phyloP scores from a whole-genome alignment of 2,113 vertebrate genomes.

The zebrafish (Danio rerio) region GRCz12tu NC_133182.1:38246501-38247000 shows the following conservation, averaged over 20 bases:
- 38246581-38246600: constrained; percentile 46
- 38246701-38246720: not conserved
- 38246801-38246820: constrained; percentile 48
- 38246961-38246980: not conserved
- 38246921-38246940: constrained; percentile 33
- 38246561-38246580: constrained; percentile 28
- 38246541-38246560: constrained; percentile 16
- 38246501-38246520: constrained; percentile 35
- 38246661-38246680: not conserved
- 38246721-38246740: not conserved
- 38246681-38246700: not conserved
- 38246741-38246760: not conserved
- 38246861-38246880: constrained; percentile 45
- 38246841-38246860: constrained; percentile 41
- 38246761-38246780: constrained; percentile 29
- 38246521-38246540: constrained; percentile 18
- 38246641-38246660: constrained; percentile 18
- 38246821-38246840: constrained; percentile 57
- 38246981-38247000: constrained; percentile 25
- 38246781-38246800: constrained; percentile 47
- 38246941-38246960: constrained; percentile 37
- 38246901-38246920: constrained; percentile 34
- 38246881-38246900: constrained; percentile 36
- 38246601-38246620: constrained; percentile 41
- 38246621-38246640: constrained; percentile 27